Percentiles rank a stretch among this genome's conserved stretches.
Conservation (phyloP, 2,113 vertebrate genomes). For the Bubo bubo region DNA sequence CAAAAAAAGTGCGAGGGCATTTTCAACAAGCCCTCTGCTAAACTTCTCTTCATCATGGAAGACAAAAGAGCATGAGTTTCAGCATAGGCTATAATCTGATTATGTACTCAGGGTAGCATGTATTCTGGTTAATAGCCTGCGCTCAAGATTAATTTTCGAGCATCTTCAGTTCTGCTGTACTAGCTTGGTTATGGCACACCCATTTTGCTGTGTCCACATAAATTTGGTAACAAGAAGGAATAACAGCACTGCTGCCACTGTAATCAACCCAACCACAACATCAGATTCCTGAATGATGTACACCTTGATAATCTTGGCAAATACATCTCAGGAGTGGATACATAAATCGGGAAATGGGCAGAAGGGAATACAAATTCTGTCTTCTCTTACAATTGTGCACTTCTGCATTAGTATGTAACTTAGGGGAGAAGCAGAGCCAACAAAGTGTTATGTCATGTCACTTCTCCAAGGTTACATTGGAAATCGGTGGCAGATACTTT, state of each 20-base stretch:
- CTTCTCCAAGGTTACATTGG: conserved; percentile 65
- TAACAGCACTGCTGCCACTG: neutral
- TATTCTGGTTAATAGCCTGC: neutral
- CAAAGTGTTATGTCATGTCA: neutral
- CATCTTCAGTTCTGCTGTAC: neutral
- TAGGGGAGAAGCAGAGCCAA: neutral
- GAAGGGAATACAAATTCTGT: neutral
- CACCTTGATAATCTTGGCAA: neutral
- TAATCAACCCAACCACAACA: neutral
- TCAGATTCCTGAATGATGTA: neutral
- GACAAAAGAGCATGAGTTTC: neutral
- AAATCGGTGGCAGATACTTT: conserved; percentile 17
- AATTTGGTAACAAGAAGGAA: neutral
- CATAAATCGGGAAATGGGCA: neutral
- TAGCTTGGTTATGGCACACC: neutral
- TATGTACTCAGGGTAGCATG: neutral
- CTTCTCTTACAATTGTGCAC: neutral
- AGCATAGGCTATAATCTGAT: neutral
- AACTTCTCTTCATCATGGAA: neutral
- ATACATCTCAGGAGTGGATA: neutral
- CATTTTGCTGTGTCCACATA: neutral
- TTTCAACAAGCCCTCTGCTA: neutral
- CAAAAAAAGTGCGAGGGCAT: neutral
- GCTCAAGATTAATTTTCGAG: neutral
- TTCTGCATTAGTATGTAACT: neutral